Conservation (phyloP, 2,888 invertebrate genomes). For the Bembecia ichneumoniformis region DNA sequence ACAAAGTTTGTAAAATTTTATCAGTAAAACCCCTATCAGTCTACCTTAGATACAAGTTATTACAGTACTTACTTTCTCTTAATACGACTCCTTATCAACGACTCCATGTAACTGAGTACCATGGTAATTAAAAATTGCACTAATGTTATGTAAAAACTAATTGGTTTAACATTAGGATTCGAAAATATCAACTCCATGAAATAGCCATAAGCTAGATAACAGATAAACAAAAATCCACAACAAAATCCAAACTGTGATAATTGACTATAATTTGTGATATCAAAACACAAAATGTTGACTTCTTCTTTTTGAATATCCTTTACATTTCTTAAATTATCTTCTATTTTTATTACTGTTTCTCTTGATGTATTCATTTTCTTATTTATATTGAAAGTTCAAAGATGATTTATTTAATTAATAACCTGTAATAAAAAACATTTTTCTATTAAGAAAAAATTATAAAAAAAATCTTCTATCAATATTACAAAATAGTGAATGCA, state of each 20-base stretch:
- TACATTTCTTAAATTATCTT: slow-evolving; percentile 21
- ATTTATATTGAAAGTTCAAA: too few relatives aligned
- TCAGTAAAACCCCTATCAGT: not conserved
- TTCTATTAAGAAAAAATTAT: too few relatives aligned
- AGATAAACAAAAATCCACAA: slow-evolving; percentile 85
- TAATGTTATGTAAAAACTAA: slow-evolving; percentile 93
- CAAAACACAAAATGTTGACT: slow-evolving; percentile 80
- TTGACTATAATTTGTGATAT: slow-evolving; percentile 77
- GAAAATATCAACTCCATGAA: slow-evolving; percentile 93
- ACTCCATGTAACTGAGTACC: slow-evolving; percentile 84
- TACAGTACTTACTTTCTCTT: slow-evolving; percentile 65
- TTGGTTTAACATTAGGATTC: slow-evolving; percentile 88
- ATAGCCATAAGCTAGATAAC: slow-evolving; percentile 93
- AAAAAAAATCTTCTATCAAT: too few relatives aligned
- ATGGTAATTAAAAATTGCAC: slow-evolving; percentile 92
- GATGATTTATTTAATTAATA: too few relatives aligned
- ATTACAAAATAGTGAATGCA: too few relatives aligned
- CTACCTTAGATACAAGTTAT: not conserved
- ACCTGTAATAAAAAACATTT: too few relatives aligned
- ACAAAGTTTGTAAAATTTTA: too few relatives aligned
- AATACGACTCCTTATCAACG: slow-evolving; percentile 72
- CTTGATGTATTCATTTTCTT: slow-evolving; percentile 31
- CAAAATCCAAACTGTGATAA: slow-evolving; percentile 83
- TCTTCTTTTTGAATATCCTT: slow-evolving; percentile 39
- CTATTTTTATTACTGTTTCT: slow-evolving; percentile 49